Evolutionary conservation across 1,140 invertebrate genomes (phyloP).

Genomic region (Rhagoletis zephyria): DNA sequence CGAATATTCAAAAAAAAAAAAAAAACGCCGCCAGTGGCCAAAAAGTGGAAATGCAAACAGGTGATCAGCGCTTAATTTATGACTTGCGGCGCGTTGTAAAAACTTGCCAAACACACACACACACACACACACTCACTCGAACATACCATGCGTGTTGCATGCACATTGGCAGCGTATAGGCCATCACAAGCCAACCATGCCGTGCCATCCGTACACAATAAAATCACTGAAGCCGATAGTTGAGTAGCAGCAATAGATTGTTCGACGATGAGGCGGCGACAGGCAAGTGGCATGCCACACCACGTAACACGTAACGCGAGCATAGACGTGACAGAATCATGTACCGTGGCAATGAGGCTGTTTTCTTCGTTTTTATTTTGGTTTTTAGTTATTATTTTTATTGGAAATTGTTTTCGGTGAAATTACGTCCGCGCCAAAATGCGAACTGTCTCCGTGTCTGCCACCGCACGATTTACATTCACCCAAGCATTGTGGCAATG

Average conservation of each 20-base stretch:
- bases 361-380: not conserved
- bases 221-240: not conserved
- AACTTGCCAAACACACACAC: not conserved
- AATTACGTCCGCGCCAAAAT: not conserved
- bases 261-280: not conserved
- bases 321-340: slow-evolving; percentile 10
- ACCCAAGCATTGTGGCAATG: not conserved
- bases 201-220: slow-evolving; percentile 1
- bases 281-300: not conserved
- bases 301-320: slow-evolving; percentile 7
- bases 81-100: not conserved
- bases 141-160: not conserved
- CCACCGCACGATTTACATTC: slow-evolving; percentile 15
- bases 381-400: not conserved
- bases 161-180: not conserved
- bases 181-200: not conserved
- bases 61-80: slow-evolving; percentile 23
- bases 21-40: too few relatives aligned
- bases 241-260: not conserved
- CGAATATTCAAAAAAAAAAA: not conserved
- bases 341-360: not conserved
- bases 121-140: too few relatives aligned
- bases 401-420: not conserved
- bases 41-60: not conserved
- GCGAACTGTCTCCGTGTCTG: not conserved